These are phyloP conservation scores for Scomber japonicus DNA, from an alignment of 2,113 vertebrate genomes.

Conservation along the genomic window DNA sequence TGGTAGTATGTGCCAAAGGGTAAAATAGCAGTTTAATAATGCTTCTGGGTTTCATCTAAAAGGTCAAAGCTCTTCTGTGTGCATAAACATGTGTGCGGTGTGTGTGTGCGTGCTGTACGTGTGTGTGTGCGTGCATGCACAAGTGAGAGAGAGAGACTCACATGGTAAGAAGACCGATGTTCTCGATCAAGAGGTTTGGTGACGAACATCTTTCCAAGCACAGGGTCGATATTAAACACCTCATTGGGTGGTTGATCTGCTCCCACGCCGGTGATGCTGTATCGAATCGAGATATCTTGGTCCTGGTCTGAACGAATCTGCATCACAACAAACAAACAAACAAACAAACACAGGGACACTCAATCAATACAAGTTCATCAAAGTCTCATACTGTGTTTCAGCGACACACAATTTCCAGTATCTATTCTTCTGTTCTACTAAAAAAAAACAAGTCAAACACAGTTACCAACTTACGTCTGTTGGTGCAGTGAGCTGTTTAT, in stretches of 20 bases:
- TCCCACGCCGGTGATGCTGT: constrained; percentile 94
- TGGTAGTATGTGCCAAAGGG: neutral
- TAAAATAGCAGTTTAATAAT: neutral
- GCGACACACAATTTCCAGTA: neutral
- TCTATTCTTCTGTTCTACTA: neutral
- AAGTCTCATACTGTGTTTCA: neutral
- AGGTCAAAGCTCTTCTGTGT: neutral
- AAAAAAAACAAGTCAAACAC: neutral
- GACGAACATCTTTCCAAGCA: constrained; percentile 94
- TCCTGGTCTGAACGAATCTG: constrained; percentile 98
- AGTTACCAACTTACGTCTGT: neutral
- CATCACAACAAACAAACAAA: constrained; percentile 50
- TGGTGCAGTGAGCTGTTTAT: constrained; percentile 25
- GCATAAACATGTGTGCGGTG: too few species aligned
- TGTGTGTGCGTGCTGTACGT: neutral
- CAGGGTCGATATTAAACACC: constrained; percentile 94
- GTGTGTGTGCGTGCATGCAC: neutral
- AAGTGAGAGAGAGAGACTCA: constrained; percentile 77
- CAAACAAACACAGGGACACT: constrained; percentile 35
- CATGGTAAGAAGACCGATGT: constrained; percentile 93
- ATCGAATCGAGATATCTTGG: constrained; percentile 93
- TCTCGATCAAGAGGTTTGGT: constrained; percentile 95
- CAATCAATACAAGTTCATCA: neutral
- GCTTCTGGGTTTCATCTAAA: neutral
- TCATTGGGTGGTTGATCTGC: constrained; percentile 96